Evolutionary conservation across 2,797 vertebrate species (phyloP).

Genomic region (Crax fasciolata): DNA sequence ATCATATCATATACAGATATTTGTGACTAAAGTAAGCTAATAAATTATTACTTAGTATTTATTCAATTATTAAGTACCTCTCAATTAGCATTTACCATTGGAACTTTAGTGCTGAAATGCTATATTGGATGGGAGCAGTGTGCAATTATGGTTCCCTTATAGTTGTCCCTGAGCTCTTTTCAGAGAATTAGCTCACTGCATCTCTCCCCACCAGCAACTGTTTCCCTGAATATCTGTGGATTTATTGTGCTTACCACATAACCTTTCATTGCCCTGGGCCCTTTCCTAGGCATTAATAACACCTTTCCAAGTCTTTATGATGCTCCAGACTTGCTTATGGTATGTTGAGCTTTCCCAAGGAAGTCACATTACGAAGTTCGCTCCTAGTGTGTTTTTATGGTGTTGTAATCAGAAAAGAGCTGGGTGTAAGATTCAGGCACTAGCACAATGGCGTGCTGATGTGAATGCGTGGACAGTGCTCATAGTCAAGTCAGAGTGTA

Average conservation of each 20-base stretch:
- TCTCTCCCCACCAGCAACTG: not conserved
- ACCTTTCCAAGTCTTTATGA: not conserved
- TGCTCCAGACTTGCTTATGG: not conserved
- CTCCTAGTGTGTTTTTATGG: not conserved
- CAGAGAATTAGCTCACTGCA: not conserved
- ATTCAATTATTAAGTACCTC: conserved; percentile 42
- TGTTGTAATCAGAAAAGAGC: not conserved
- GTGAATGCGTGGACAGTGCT: not conserved
- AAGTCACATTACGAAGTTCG: not conserved
- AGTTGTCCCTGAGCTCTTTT: not conserved
- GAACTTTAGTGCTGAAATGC: not conserved
- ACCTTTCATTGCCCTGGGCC: not conserved
- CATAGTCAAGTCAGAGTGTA: fast-evolving
- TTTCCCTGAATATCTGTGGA: not conserved
- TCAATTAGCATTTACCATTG: conserved; percentile 25
- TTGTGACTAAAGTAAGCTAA: conserved; percentile 24
- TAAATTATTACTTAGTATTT: conserved; percentile 56
- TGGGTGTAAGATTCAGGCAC: not conserved
- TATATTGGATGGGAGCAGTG: not conserved
- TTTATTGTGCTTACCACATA: not conserved
- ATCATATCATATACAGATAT: conserved; percentile 16
- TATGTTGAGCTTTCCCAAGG: not conserved
- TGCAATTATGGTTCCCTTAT: not conserved
- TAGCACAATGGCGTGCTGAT: not conserved
- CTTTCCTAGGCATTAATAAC: not conserved